Evolutionary conservation across 2,797 vertebrate species (phyloP).

Genomic region (Pristis pectinata): DNA sequence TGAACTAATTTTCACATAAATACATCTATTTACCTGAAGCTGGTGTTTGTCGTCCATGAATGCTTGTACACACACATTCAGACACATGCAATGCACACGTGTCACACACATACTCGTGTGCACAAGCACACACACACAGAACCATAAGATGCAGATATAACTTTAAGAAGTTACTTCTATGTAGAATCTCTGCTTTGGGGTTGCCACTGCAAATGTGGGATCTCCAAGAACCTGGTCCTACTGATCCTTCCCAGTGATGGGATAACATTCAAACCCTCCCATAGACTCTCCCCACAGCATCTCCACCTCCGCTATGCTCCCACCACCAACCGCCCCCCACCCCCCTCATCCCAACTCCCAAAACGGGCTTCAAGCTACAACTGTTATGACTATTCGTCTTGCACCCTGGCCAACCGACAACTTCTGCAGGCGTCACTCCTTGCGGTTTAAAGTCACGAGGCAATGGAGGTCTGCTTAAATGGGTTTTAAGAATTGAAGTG

Average conservation of each 20-base stretch:
- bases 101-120: too few species aligned
- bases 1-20: background rate
- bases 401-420: background rate
- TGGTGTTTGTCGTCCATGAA: too few species aligned
- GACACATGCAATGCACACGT: too few species aligned
- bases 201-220: background rate
- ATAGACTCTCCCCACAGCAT: too few species aligned
- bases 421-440: background rate
- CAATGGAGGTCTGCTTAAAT: background rate
- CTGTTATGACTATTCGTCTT: background rate
- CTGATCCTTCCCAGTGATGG: background rate
- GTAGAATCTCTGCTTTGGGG: too few species aligned
- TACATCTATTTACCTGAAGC: background rate
- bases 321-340: too few species aligned
- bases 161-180: too few species aligned
- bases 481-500: background rate
- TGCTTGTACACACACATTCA: background rate
- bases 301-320: too few species aligned
- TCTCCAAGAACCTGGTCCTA: background rate
- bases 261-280: too few species aligned
- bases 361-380: background rate
- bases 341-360: too few species aligned
- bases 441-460: background rate
- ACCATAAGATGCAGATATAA: too few species aligned
- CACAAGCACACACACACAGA: too few species aligned